phyloP scores from a whole-genome alignment of 2,113 vertebrate genomes.

The Delphinapterus leucas region DNA sequence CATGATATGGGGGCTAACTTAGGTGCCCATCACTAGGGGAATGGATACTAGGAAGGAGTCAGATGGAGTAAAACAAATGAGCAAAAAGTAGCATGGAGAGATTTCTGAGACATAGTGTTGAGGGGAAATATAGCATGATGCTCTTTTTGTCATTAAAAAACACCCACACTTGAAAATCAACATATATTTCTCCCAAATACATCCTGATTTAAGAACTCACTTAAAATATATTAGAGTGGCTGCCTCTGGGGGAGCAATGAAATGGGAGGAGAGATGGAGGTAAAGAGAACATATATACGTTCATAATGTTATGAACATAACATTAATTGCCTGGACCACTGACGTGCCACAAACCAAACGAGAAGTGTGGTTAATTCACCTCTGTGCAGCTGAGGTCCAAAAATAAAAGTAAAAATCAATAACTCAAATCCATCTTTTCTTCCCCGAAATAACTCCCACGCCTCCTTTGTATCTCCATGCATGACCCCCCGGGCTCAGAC shows the following conservation, averaged over 20 bases:
- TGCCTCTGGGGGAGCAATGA: background rate
- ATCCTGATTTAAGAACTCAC: background rate
- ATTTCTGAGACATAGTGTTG: background rate
- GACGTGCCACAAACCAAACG: background rate
- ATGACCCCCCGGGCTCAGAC: background rate
- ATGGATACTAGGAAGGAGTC: too few relatives aligned
- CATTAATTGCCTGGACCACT: background rate
- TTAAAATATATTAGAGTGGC: background rate
- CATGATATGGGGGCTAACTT: background rate
- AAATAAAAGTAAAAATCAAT: background rate
- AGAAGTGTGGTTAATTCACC: background rate
- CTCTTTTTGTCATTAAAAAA: background rate
- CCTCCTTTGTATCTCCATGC: accelerated
- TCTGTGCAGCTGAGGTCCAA: background rate
- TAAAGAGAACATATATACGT: background rate
- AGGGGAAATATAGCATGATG: background rate
- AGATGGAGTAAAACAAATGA: background rate
- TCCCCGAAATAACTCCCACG: background rate
- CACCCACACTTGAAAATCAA: background rate
- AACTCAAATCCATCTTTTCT: background rate
- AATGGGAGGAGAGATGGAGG: background rate
- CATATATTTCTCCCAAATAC: background rate
- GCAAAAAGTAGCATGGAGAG: background rate
- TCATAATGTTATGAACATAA: too few relatives aligned
- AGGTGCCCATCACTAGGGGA: background rate